A percentile compares a stretch with the other conserved stretches of the same genome.
phyloP scores from a whole-genome alignment of 2,888 invertebrate genomes.

The Metacarcinus magister region DNA sequence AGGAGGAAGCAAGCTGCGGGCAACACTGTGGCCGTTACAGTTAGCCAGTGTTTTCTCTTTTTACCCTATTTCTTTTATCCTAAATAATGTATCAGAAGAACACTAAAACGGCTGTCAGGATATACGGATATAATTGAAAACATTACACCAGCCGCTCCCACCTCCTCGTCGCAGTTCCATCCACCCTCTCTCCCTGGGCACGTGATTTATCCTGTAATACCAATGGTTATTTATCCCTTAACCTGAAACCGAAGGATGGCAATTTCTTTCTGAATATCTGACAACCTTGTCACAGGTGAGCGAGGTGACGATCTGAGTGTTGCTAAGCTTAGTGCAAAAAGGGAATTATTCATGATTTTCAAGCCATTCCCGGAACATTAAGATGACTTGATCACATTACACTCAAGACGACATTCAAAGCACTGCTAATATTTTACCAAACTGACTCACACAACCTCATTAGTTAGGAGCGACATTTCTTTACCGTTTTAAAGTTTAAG shows the following conservation, averaged over 20 bases:
- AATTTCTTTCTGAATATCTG: not conserved
- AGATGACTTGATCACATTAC: not conserved
- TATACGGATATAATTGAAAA: not conserved
- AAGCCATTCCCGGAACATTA: not conserved
- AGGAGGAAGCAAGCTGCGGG: conserved; percentile 79
- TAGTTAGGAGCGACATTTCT: too few relatives aligned
- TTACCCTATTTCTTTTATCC: not conserved
- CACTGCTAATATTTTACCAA: not conserved
- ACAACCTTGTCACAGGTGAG: not conserved
- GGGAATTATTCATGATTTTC: not conserved
- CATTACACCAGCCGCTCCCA: not conserved
- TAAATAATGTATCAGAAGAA: not conserved
- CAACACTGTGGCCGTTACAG: conserved; percentile 79
- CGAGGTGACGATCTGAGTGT: not conserved
- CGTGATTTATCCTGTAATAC: not conserved
- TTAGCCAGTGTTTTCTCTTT: conserved; percentile 69
- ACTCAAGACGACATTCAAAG: not conserved
- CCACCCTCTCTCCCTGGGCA: not conserved
- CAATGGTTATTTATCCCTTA: not conserved
- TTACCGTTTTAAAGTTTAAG: too few relatives aligned
- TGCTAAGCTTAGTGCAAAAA: not conserved
- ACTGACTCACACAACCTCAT: not conserved
- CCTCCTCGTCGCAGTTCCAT: not conserved
- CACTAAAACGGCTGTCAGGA: not conserved
- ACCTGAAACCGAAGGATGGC: not conserved